Evolutionary conservation across 2,113 vertebrate genomes (phyloP), one percentile per base, ranked within the genome.

Genomic region (Engraulis encrasicolus): DNA sequence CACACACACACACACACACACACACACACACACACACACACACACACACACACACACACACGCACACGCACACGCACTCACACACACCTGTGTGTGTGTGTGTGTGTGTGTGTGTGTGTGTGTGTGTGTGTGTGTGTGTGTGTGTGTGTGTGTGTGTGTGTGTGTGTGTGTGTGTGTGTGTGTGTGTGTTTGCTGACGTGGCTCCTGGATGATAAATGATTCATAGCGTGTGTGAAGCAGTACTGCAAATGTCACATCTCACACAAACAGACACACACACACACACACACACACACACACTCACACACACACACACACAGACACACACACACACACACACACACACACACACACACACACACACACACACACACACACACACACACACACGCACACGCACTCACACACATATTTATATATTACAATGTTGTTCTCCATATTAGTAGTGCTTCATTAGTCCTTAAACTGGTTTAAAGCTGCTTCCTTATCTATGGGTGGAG

Each of bases 191-290:
- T 36, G 31, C 90, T 91, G 92, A 92, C 92, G 91, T 90, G 89
- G 86, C 91, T 92, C 86, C 84, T 94, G 88, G 82, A 88, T 87
- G 92, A 94, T 95, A 92, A 95, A 95, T 95, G 92, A 95, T 95
- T 95, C 92, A 95, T 92, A 91, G 88, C 83, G 89, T n/a, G n/a
- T n/a, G n/a, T 90, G 88, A 87, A 87, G 90, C 91, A 90, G 90
- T 90, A 91, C 88, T 88, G 88, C 91, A 94, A 95, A 95, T 95
- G 93, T 93, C 94, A 94, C 74, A 82, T 94, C 92, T 92, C 91
- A 90, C 40, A 45, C 40, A 45, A 45, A 85, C 85, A 81, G 34
- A 82, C 27, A 83, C 58, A 79, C 78, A 79, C 78, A 71, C 81
- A 85, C 38, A 82, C 40, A 31, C 82, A n/a, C 77, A 79, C 78